These are phyloP conservation scores for Eristalinus sepulchralis DNA, from an alignment of 2,888 invertebrate genomes.

Conservation along the genomic window DNA sequence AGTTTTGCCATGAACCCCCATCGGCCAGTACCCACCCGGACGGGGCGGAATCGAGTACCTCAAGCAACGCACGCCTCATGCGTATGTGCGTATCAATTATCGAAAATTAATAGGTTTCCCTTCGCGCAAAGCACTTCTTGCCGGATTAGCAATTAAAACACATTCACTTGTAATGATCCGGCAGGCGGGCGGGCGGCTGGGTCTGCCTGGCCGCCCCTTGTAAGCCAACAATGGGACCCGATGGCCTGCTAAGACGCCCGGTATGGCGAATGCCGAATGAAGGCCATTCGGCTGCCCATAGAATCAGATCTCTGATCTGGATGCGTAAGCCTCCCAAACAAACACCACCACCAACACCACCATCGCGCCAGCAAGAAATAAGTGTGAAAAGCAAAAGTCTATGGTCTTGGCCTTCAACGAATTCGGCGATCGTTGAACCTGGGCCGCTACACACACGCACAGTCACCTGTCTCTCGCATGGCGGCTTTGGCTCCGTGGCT, in stretches of 20 bases:
- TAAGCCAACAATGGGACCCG: conserved; percentile 15
- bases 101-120: conserved; percentile 36
- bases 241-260: conserved; percentile 2
- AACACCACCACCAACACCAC: conserved; percentile 1
- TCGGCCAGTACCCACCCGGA: background rate
- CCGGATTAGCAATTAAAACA: conserved; percentile 43
- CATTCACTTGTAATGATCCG: conserved; percentile 39
- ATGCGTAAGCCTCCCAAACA: conserved; percentile 34
- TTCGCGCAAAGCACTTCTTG: conserved; percentile 33
- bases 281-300: conserved; percentile 27
- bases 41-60: background rate
- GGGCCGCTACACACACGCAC: conserved; percentile 38
- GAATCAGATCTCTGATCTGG: conserved; percentile 41
- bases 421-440: conserved; percentile 65
- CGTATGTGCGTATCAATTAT: conserved; percentile 46
- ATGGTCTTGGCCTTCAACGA: conserved; percentile 62
- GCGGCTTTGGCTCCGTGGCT: conserved; percentile 18
- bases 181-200: background rate
- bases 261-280: conserved; percentile 26
- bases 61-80: background rate
- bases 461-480: conserved; percentile 57
- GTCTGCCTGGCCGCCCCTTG: conserved; percentile 7
- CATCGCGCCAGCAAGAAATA: conserved; percentile 23
- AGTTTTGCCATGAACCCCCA: conserved; percentile 19
- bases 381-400: conserved; percentile 69